phyloP scores from a whole-genome alignment of 2,113 vertebrate species.

The Noturus placidus region DNA sequence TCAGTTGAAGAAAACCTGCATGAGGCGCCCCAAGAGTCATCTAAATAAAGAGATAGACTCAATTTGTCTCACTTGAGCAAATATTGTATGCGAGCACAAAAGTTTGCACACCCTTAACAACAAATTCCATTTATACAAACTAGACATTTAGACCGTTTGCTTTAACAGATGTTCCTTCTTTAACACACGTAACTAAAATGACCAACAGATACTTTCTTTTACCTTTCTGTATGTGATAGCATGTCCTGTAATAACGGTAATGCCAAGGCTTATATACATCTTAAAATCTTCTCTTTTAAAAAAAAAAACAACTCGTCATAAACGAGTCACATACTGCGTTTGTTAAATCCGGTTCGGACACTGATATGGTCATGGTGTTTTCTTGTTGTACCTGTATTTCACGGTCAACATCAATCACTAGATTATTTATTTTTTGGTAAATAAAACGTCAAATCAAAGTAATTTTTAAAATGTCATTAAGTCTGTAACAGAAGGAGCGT shows the following conservation, averaged over 20 bases:
- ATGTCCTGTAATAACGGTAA: not conserved
- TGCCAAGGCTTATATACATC: not conserved
- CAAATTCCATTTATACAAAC: not conserved
- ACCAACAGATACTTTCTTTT: not conserved
- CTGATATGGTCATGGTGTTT: not conserved
- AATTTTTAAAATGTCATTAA: not conserved
- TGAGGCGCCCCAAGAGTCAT: not conserved
- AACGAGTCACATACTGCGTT: not conserved
- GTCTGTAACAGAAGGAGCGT: not conserved
- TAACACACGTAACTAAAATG: not conserved
- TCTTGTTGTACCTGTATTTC: not conserved
- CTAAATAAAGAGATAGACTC: not conserved
- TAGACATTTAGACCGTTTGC: not conserved
- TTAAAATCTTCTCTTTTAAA: not conserved
- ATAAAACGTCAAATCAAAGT: not conserved
- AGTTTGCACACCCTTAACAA: not conserved
- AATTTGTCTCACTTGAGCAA: not conserved
- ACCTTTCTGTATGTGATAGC: not conserved
- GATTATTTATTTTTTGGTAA: not conserved
- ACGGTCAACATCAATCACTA: too few relatives aligned
- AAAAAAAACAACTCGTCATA: not conserved
- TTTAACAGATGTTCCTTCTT: not conserved
- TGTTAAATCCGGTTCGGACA: not conserved
- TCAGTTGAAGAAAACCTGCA: not conserved
- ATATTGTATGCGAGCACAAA: not conserved